A percentile compares a stretch with the other conserved stretches of the same genome.
Evolutionary conservation across 30 jellyfish, hydroid and myxozoan species (phyloP).

Genomic region (Turritopsis dohrnii): DNA sequence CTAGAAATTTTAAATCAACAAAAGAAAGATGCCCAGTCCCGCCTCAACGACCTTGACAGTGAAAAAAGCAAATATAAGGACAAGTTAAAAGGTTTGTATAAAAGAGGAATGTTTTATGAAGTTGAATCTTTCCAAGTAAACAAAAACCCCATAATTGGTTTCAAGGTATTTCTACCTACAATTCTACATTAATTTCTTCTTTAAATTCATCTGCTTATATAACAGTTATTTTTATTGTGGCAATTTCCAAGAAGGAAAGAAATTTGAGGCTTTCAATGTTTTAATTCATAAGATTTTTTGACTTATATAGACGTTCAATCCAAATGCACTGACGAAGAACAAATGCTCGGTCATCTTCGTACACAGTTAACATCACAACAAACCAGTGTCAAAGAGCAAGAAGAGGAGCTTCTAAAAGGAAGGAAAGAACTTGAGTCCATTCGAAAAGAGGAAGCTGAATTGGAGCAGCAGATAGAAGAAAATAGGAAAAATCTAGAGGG

Average conservation of each 20-base stretch:
- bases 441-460: slow-evolving; percentile 64
- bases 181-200: too few species aligned
- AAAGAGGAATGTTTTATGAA: neutral
- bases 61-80: slow-evolving; percentile 28
- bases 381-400: slow-evolving; percentile 69
- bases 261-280: too few species aligned
- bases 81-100: neutral
- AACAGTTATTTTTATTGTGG: too few species aligned
- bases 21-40: slow-evolving; percentile 54
- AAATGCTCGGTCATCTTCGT: slow-evolving; percentile 41
- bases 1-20: slow-evolving; percentile 38
- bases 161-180: too few species aligned
- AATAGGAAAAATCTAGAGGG: slow-evolving; percentile 37
- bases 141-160: too few species aligned
- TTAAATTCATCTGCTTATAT: too few species aligned
- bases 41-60: slow-evolving; percentile 45
- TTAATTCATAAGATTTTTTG: slow-evolving; percentile 16
- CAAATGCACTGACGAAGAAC: slow-evolving; percentile 72
- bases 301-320: slow-evolving; percentile 33
- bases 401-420: slow-evolving; percentile 74
- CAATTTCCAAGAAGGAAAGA: too few species aligned
- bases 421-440: slow-evolving; percentile 71
- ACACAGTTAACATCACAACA: slow-evolving; percentile 62
- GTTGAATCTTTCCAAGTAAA: too few species aligned
- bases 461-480: slow-evolving; percentile 54